Conservation (phyloP, 2,113 vertebrate species). For the Oreochromis spilurus region DNA sequence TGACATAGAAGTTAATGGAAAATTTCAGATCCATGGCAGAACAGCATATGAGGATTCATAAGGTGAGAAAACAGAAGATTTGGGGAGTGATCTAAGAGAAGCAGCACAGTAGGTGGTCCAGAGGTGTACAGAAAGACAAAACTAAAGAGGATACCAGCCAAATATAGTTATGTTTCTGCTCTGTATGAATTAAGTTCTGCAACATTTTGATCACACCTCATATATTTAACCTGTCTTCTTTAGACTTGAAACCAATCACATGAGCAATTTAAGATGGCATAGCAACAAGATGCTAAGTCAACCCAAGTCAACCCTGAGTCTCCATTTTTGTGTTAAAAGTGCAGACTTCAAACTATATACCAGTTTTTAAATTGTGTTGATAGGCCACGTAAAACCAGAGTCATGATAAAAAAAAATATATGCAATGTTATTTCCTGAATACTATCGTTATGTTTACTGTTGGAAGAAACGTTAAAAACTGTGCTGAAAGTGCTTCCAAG, state of each 20-base stretch:
- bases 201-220: not conserved
- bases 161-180: not conserved
- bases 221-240: not conserved
- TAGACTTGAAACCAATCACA: not conserved
- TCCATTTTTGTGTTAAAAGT: not conserved
- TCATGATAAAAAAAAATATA: not conserved
- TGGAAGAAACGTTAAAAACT: fast-evolving
- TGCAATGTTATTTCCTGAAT: not conserved
- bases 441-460: not conserved
- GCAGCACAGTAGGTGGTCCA: not conserved
- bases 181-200: not conserved
- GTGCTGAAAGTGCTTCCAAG: not conserved
- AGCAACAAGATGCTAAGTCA: not conserved
- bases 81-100: not conserved
- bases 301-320: not conserved
- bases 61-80: not conserved
- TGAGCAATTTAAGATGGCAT: not conserved
- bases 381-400: not conserved
- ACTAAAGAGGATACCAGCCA: not conserved
- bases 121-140: not conserved
- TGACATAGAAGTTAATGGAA: not conserved
- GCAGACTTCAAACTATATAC: not conserved
- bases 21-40: not conserved
- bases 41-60: not conserved
- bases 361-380: not conserved